Base-by-base conservation (phyloP, 2,113 vertebrate species). In the Pelvicachromis taeniatus region DNA sequence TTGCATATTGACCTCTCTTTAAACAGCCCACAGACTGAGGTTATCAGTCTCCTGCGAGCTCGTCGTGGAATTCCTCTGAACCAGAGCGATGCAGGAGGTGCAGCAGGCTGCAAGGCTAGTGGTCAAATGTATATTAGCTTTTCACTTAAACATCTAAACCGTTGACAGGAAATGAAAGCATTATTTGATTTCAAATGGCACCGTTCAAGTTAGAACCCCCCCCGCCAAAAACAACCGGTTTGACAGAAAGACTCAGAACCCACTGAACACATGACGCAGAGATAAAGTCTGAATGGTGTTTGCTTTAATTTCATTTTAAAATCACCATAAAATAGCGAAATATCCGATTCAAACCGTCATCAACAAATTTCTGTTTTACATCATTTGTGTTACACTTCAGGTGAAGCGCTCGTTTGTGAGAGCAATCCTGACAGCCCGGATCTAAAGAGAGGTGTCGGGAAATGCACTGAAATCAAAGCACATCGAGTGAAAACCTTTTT, bases 1-100 rank as follows among this genome's bases (percentile, higher is more conserved):
- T 87, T 90, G 94, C 88, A 83, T 95, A 94, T 95, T 95, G 94
- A 93, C 94, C 93, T 81, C 78, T 90, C 84, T 88, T 90, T 68
- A 61, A 58, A 54, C 84, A 88, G 85, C 81, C 85, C 87, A 68
- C 77, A 78, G 82, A 75, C 85, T 45, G 77, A 83, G 91, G 88
- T 95, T 95, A 95, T 95, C 94, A 93, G 88, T 2, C 29, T 16
- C 48, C 75, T 48, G 88, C 45, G 73, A 80, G 40, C 84, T 53
- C 31, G 3, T 38, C 9, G 21, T 89, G 83, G 91, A 93, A 94
- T 95, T 93, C 89, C 91, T 86, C 92, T 93, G 75, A 73, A 87
- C 82, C 61, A 81, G 70, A 35, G 68, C 14, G 31, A 81, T 42
- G 35, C 48, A 87, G 75, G 83, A 84, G 77, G 59, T 58, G 23